Percentiles rank a stretch among this genome's conserved stretches.
These are phyloP conservation scores for Enteromius viviparus DNA, from an alignment of 2,797 vertebrate genomes.

Conservation along the genomic window DNA sequence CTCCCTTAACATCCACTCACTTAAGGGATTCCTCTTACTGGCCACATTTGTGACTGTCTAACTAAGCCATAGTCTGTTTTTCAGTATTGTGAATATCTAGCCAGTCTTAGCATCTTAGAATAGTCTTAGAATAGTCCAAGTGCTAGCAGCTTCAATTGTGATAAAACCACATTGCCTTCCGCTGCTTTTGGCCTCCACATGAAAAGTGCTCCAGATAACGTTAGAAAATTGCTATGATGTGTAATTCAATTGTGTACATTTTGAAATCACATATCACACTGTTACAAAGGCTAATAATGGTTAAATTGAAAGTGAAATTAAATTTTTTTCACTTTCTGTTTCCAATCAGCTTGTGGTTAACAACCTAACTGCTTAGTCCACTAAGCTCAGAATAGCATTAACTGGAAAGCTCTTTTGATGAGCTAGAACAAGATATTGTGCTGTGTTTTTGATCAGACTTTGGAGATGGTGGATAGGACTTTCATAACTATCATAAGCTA, in stretches of 20 bases:
- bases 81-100: slow-evolving; percentile 13
- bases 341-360: not conserved
- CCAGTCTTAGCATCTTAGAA: not conserved
- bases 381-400: not conserved
- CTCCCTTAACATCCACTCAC: not conserved
- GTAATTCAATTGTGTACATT: not conserved
- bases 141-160: not conserved
- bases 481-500: not conserved
- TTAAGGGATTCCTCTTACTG: slow-evolving; percentile 13
- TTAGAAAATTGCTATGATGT: not conserved
- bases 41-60: not conserved
- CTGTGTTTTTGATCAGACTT: not conserved
- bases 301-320: not conserved
- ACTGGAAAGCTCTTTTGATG: not conserved
- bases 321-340: not conserved
- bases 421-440: not conserved
- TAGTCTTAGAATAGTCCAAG: not conserved
- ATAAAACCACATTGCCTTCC: not conserved
- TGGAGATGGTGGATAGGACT: not conserved
- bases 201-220: not conserved
- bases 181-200: not conserved
- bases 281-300: not conserved
- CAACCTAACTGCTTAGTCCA: not conserved
- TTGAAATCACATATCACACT: not conserved
- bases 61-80: slow-evolving; percentile 16